Evolutionary conservation across 1,140 invertebrate genomes (phyloP), one percentile per base, ranked within the genome.

Genomic region (Heterodera schachtii): DNA sequence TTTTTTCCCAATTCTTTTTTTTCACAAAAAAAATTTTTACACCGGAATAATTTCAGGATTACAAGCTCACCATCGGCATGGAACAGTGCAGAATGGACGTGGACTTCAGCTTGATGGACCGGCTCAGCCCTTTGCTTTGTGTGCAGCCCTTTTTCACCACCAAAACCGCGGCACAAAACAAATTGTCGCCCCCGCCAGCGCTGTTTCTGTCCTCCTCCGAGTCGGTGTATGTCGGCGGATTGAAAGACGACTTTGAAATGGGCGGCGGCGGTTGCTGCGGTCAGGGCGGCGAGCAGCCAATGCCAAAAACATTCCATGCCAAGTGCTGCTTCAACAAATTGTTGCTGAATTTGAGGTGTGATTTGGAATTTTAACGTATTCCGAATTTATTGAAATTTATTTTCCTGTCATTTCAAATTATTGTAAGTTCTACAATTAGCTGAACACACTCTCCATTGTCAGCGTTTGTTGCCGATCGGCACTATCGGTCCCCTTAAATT

Each of bases 41-140:
- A 8, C 6, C 49, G 6, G 6, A 52, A 52, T 52, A 52, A 52
- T 44, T 76, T 66, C 13, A 76, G 75, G 75, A 76, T 43, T 76
- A 64, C 47, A 49, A 43, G 43, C 21, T 76, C 0, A 46, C n/a
- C 21, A 43, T 86, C n/a, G 66, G 74, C 31, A 73, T 88, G 57
- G 83, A 64, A 7, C 49, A 41, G n/a, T 86, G 85, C 64, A 79
- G 73, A 75, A 43, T 75, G 31, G 86, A 86, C 41, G 49, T 86
- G 31, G 86, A 86, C 49, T 64, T 83, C 41, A 80, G 70, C n/a
- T 82, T 86, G 16, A 31, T 86, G 21, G 85, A 86, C 49, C 86
- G 85, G 11, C 43, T 86, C 3, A 46, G 44, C 31, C 66, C 78
- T 52, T 77, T 86, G 46, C 57, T 86, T 2, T 47, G 16, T 11